phyloP scores from a whole-genome alignment of 2,797 vertebrate genomes.

The Amniataba percoides region DNA sequence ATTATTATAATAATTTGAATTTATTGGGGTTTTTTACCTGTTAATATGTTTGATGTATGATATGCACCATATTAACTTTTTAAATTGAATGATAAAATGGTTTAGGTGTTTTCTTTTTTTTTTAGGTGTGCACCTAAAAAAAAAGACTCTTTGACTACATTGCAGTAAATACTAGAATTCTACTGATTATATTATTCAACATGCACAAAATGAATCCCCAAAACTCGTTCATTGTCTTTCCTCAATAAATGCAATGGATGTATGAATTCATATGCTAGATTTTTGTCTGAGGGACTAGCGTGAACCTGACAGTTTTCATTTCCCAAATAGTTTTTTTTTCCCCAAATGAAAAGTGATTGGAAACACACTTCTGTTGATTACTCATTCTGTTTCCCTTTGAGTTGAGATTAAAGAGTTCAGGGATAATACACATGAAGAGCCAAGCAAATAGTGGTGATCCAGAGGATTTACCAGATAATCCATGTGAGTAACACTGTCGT shows the following conservation, averaged over 20 bases:
- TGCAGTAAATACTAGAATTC: neutral
- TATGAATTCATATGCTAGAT: neutral
- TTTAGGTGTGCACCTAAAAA: too few relatives aligned
- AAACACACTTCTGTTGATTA: neutral
- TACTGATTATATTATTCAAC: neutral
- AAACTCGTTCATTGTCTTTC: neutral
- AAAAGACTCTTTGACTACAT: neutral
- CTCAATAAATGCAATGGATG: neutral
- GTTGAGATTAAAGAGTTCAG: slow-evolving; percentile 23
- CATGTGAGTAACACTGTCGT: slow-evolving; percentile 5
- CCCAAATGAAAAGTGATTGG: neutral
- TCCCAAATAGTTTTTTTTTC: neutral
- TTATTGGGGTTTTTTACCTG: too few relatives aligned
- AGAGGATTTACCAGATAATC: slow-evolving; percentile 56
- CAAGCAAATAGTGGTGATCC: slow-evolving; percentile 24
- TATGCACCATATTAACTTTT: neutral
- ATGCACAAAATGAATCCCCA: neutral
- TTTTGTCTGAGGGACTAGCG: neutral
- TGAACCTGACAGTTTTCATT: too few relatives aligned
- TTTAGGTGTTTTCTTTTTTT: too few relatives aligned
- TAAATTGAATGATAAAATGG: neutral
- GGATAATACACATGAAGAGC: slow-evolving; percentile 41
- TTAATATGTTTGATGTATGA: neutral
- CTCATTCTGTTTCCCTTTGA: neutral
- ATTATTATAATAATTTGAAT: too few relatives aligned